A percentile compares a stretch with the other conserved stretches of the same genome.
These are phyloP conservation scores for Exaiptasia diaphana DNA, from an alignment of 64 coral and sea anemone species.

Conservation along the genomic window DNA sequence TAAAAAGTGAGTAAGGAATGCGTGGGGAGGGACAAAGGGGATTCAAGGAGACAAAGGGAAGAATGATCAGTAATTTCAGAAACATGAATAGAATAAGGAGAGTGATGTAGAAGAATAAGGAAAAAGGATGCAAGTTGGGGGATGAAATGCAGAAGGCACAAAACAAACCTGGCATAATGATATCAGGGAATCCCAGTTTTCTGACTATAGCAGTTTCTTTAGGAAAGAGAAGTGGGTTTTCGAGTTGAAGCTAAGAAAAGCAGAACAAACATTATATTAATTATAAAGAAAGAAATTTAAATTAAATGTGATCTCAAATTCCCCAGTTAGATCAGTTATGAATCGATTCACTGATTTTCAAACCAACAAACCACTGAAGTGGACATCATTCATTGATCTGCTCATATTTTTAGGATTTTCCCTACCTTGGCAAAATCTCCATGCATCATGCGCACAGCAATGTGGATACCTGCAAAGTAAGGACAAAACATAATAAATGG, in stretches of 20 bases:
- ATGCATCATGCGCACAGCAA: conserved; percentile 78
- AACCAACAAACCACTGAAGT: not conserved
- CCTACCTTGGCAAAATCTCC: conserved; percentile 79
- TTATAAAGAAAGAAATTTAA: not conserved
- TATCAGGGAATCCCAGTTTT: conserved; percentile 95
- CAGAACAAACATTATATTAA: not conserved
- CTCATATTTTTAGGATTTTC: no score
- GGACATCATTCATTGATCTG: no score
- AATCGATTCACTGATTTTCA: not conserved
- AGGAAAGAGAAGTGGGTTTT: conserved; percentile 83
- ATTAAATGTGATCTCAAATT: not conserved
- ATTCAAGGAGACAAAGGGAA: no score
- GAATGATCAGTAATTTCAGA: no score
- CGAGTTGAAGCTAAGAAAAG: conserved; percentile 60
- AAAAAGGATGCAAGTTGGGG: no score
- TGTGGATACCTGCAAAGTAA: conserved; percentile 69
- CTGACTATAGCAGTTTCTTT: conserved; percentile 74
- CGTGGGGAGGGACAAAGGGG: no score
- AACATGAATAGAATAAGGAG: no score
- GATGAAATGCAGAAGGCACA: no score
- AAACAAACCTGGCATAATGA: conserved; percentile 99
- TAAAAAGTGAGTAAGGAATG: no score
- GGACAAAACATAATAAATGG: no score
- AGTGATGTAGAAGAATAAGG: no score
- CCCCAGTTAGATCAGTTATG: not conserved